Conservation (phyloP, 2,113 vertebrate genomes). For the Proteles cristata region DNA sequence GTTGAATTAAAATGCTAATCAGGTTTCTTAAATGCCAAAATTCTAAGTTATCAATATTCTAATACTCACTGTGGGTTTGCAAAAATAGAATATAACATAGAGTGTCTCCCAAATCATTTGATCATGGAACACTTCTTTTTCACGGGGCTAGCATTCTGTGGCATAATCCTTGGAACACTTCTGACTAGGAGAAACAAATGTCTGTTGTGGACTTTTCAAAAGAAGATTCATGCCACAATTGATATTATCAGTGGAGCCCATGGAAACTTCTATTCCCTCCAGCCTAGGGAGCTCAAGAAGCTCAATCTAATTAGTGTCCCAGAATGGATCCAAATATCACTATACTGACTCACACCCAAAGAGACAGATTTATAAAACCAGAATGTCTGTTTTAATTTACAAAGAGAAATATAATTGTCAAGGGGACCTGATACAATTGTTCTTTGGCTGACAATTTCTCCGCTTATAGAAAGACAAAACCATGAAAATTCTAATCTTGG, state of each 20-base stretch:
- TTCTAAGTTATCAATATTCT: not conserved
- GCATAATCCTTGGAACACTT: not conserved
- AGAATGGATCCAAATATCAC: not conserved
- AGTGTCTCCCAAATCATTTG: not conserved
- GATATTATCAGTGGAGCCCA: not conserved
- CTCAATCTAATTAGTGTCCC: not conserved
- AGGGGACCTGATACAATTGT: not conserved
- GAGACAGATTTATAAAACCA: not conserved
- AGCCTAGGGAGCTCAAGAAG: not conserved
- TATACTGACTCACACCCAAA: not conserved
- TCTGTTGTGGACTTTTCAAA: not conserved
- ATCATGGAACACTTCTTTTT: not conserved
- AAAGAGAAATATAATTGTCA: slow-evolving; percentile 30
- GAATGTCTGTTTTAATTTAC: not conserved
- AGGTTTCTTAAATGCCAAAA: slow-evolving; percentile 30
- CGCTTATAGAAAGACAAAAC: not conserved
- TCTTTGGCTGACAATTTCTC: not conserved
- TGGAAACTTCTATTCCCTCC: not conserved
- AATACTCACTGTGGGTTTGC: not conserved
- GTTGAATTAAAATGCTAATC: not conserved
- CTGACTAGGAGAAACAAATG: not conserved
- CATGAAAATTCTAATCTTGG: not conserved
- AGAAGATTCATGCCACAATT: not conserved
- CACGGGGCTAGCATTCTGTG: not conserved
- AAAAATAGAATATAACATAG: not conserved